phyloP scores from a whole-genome alignment of 2,888 invertebrate species.

The Caenorhabditis sulstoni region DNA sequence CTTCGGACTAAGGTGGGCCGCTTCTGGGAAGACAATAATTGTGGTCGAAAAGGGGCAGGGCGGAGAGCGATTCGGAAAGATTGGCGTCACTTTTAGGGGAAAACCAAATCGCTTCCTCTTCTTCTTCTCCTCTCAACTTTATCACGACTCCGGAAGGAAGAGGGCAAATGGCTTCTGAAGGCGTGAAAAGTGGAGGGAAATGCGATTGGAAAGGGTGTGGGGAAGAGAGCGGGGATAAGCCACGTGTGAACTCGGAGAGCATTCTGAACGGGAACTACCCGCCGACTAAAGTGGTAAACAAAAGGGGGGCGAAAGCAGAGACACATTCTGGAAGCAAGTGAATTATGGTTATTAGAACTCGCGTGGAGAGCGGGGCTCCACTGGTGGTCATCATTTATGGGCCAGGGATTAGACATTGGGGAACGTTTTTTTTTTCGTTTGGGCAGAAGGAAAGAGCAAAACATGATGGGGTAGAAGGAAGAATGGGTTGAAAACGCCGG shows the following conservation, averaged over 20 bases:
- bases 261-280: conserved; percentile 10
- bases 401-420: conserved; percentile 42
- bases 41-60: neutral
- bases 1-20: neutral
- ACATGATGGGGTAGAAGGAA: neutral
- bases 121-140: conserved; percentile 6
- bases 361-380: too few relatives aligned
- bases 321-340: conserved; percentile 37
- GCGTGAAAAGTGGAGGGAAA: conserved; percentile 17
- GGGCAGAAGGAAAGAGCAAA: neutral
- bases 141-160: conserved; percentile 35
- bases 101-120: neutral
- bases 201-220: conserved; percentile 20
- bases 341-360: conserved; percentile 47
- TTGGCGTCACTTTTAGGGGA: conserved; percentile 23
- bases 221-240: conserved; percentile 21
- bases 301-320: conserved; percentile 34
- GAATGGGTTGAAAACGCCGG: neutral
- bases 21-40: neutral
- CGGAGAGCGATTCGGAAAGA: conserved; percentile 8
- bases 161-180: conserved; percentile 39
- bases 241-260: conserved; percentile 83
- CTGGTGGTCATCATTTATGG: conserved; percentile 44
- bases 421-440: neutral
- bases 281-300: conserved; percentile 19